These are phyloP conservation scores for Sterrhoptilus dennistouni DNA, from an alignment of 2,113 vertebrate genomes.

Conservation along the genomic window DNA sequence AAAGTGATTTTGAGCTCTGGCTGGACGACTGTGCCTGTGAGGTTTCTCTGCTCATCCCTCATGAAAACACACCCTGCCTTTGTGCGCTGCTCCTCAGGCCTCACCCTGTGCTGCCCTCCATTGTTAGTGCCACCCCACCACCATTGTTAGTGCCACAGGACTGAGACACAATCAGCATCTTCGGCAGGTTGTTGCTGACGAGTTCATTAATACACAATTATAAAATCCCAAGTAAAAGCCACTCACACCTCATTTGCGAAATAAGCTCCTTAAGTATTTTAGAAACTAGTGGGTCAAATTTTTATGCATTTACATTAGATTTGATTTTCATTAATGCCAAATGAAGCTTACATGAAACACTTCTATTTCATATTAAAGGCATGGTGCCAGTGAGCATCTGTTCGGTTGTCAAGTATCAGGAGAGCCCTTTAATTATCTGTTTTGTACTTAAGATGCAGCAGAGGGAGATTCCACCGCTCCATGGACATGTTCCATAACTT, in stretches of 20 bases:
- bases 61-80: not conserved
- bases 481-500: constrained; percentile 48
- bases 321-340: constrained; percentile 67
- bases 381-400: constrained; percentile 58
- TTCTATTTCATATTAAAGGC: constrained; percentile 62
- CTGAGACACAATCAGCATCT: not conserved
- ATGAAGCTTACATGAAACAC: constrained; percentile 53
- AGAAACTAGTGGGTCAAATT: constrained; percentile 49
- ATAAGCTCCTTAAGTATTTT: constrained; percentile 55
- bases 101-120: not conserved
- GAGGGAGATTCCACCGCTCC: constrained; percentile 53
- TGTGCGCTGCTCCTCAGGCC: not conserved
- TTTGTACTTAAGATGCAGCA: constrained; percentile 51
- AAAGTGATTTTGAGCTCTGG: not conserved
- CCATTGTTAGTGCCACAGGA: not conserved
- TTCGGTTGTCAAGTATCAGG: constrained; percentile 64
- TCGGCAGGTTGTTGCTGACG: not conserved
- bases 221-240: constrained; percentile 37
- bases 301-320: constrained; percentile 57
- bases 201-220: constrained; percentile 29
- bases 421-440: constrained; percentile 66
- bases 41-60: not conserved
- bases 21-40: not conserved
- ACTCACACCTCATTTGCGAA: constrained; percentile 62
- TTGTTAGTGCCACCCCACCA: not conserved